phyloP scores from a whole-genome alignment of 2,888 invertebrate genomes.

The Seira ritae region DNA sequence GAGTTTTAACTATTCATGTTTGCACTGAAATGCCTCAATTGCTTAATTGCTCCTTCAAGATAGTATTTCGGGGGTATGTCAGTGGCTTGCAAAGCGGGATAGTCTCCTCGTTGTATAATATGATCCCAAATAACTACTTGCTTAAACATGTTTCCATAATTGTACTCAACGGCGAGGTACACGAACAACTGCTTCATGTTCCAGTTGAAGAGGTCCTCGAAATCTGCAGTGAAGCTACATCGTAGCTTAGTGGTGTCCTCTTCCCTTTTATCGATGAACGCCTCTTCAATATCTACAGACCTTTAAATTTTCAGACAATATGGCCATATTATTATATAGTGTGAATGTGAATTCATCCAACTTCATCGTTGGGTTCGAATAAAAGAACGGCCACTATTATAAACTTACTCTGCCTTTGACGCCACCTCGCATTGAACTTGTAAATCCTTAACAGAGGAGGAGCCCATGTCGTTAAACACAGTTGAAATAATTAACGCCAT shows the following conservation, averaged over 20 bases:
- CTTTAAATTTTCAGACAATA: too few species aligned
- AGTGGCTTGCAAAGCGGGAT: neutral
- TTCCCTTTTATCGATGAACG: neutral
- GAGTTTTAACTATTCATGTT: neutral
- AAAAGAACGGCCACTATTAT: too few species aligned
- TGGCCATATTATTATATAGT: too few species aligned
- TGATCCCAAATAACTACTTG: conserved; percentile 24
- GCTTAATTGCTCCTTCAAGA: neutral
- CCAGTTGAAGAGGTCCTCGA: conserved; percentile 19
- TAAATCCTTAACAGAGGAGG: neutral
- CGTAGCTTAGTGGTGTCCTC: neutral
- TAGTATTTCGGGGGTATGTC: neutral
- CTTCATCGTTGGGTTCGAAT: too few species aligned
- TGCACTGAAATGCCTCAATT: neutral
- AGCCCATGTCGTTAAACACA: neutral
- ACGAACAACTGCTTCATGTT: conserved; percentile 33
- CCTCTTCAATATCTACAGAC: neutral
- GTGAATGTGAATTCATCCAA: too few species aligned
- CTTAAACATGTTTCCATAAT: neutral
- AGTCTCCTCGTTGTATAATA: neutral
- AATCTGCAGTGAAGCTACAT: neutral
- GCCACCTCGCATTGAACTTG: neutral
- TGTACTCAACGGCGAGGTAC: neutral
- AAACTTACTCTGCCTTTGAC: too few species aligned
- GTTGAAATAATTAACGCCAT: neutral